Evolutionary conservation across 2,888 invertebrate genomes (phyloP), one percentile per base, ranked within the genome.

Genomic region (Hirtodrosophila histrioides): DNA sequence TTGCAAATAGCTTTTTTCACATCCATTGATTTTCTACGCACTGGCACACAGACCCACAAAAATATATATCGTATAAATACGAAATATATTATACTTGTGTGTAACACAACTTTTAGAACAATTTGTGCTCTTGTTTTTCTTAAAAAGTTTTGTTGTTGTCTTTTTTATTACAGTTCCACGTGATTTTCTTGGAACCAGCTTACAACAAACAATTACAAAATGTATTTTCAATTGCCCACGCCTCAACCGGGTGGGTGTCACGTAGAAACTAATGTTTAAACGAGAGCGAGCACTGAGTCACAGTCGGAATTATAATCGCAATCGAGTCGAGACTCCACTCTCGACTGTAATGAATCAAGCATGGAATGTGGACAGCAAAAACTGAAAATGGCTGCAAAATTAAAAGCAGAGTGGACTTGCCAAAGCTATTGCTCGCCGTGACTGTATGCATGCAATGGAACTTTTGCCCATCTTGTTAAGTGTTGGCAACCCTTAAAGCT

Each of bases 311-410:
- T 23, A 24, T n/a, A 45, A 37, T 24, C 11, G 35, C 17, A 17
- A 17, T 17, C 17, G 17, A 17, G 17, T 17, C 17, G 17, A 36
- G 12, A n/a, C 3, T 36, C 27, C 35, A 24, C 27, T n/a, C 11
- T 24, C 37, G 33, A 37, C 40, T 17, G 35, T 36, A 29, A 17
- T 44, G 35, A 37, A 46, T 64, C 45, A 36, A 50, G 72, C 67
- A 63, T 79, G 65, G 62, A 70, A 70, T 67, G 78, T 69, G 66
- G 71, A 57, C 80, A 85, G 65, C 78, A 78, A 81, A 82, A 85
- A 75, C 76, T 67, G 71, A 63, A 67, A 60, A 48, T 45, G 40
- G 23, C 49, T 44, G 55, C 41, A 57, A 70, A 53, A 29, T 60
- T 56, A 8, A 56, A 54, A 48, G 37, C 27, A 46, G 53, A 17